Evolutionary conservation across 2,888 invertebrate genomes (phyloP).

Genomic region (Flexamia atlantica): DNA sequence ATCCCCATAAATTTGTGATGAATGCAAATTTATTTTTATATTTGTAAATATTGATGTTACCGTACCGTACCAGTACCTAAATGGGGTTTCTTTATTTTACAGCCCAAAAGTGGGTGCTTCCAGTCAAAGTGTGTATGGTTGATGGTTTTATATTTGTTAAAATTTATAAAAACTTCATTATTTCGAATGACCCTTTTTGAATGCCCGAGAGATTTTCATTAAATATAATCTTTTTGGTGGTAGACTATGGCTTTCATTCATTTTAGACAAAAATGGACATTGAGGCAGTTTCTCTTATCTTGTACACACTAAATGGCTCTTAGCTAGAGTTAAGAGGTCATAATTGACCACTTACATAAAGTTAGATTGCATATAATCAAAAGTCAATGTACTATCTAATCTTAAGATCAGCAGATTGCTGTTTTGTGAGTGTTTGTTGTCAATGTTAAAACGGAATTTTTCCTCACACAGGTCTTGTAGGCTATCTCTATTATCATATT

Average conservation of each 20-base stretch:
- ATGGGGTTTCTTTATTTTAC: no score
- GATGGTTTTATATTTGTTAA: no score
- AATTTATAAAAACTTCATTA: no score
- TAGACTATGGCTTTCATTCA: background rate
- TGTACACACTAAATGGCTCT: background rate
- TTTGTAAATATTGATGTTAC: no score
- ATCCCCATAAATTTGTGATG: no score
- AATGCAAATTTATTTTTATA: no score
- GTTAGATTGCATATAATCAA: background rate
- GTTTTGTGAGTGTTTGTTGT: conserved; percentile 1
- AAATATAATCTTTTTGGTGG: no score
- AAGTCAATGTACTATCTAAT: background rate
- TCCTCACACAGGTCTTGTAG: conserved; percentile 23
- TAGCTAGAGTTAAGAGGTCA: background rate
- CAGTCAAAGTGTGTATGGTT: no score
- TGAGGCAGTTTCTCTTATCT: background rate
- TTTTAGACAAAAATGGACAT: background rate
- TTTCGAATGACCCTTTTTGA: no score
- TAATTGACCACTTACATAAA: conserved; percentile 10
- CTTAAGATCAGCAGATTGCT: background rate
- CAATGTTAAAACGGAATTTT: conserved; percentile 27
- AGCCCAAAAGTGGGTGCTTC: no score
- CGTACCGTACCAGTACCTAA: no score
- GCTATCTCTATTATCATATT: conserved; percentile 30
- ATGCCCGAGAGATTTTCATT: no score